Conservation (phyloP, 2,797 vertebrate species). For the Phrynocephalus forsythii region DNA sequence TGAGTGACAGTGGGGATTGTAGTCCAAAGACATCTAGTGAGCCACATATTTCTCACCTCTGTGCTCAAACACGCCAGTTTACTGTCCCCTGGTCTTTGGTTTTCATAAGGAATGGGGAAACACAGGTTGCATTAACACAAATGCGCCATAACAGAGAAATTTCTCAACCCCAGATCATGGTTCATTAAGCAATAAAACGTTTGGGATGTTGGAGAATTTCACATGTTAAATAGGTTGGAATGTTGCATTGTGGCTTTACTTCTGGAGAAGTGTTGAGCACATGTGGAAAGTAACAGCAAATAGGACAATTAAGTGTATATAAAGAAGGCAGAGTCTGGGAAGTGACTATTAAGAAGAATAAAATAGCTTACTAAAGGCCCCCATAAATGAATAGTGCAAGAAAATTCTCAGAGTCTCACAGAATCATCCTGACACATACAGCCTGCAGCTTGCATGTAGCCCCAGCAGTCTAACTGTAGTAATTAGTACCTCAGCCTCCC, state of each 20-base stretch:
- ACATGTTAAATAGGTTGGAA: background rate
- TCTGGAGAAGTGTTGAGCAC: background rate
- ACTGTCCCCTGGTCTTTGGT: background rate
- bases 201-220: background rate
- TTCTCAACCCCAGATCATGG: background rate
- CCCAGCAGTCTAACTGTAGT: no score
- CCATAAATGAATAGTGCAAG: background rate
- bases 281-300: background rate
- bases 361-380: background rate
- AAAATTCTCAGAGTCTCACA: background rate
- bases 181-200: background rate
- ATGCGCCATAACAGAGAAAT: background rate
- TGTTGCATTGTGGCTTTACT: background rate
- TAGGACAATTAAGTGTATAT: background rate
- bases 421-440: no score
- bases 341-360: background rate
- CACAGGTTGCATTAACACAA: background rate
- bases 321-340: background rate
- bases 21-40: background rate
- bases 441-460: no score
- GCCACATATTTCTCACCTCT: background rate
- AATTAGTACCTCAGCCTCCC: no score
- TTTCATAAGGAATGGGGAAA: background rate
- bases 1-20: background rate
- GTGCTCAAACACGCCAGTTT: background rate